Conservation (phyloP, 2,797 vertebrate species). For the Sebastes matsubarae region DNA sequence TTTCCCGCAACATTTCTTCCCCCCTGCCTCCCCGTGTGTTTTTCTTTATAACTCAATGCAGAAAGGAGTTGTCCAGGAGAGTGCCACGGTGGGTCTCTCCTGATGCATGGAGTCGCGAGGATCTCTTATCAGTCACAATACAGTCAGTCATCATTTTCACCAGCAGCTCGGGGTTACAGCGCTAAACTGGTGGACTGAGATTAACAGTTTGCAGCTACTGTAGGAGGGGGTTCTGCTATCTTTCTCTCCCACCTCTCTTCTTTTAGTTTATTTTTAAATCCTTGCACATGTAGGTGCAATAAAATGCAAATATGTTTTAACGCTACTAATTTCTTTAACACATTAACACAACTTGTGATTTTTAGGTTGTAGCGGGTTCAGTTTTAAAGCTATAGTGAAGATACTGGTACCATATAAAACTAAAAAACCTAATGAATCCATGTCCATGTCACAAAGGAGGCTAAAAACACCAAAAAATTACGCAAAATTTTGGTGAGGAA, state of each 20-base stretch:
- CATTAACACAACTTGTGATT: too few relatives aligned
- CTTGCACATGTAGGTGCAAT: neutral
- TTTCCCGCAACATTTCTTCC: neutral
- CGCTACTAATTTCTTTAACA: too few relatives aligned
- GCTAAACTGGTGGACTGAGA: constrained; percentile 1
- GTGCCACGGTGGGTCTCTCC: constrained; percentile 6
- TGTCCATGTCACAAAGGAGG: too few relatives aligned
- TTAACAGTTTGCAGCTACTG: neutral
- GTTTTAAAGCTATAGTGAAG: too few relatives aligned
- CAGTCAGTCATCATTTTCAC: constrained; percentile 6
- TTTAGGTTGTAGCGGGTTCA: too few relatives aligned
- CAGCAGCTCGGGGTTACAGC: neutral
- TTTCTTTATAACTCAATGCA: constrained; percentile 20
- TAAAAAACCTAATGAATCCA: too few relatives aligned
- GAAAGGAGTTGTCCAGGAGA: constrained; percentile 26
- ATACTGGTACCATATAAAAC: too few relatives aligned
- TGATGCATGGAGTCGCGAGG: constrained; percentile 14
- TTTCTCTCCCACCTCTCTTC: neutral
- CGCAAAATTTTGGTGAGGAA: too few relatives aligned
- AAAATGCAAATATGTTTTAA: too few relatives aligned
- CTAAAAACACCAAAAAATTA: too few relatives aligned
- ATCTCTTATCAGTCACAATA: constrained; percentile 28
- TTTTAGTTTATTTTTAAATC: neutral
- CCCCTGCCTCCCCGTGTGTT: neutral
- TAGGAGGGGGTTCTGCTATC: neutral